A percentile compares a stretch with the other conserved stretches of the same genome.
Evolutionary conservation across 1,140 invertebrate species (phyloP).

Genomic region (Tribolium castaneum): DNA sequence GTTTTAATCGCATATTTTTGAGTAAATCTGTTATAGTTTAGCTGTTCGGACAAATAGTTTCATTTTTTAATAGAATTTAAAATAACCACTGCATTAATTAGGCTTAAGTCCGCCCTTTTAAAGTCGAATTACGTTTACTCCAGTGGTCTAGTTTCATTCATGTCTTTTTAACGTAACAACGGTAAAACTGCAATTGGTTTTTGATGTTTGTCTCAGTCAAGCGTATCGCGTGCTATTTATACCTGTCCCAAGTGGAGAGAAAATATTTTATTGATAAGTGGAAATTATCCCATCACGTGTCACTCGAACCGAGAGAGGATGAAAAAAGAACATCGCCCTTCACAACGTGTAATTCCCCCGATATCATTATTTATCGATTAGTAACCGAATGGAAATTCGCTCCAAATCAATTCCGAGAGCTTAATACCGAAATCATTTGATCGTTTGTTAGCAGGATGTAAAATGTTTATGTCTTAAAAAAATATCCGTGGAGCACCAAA

Average conservation of each 20-base stretch:
- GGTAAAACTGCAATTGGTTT: constrained; percentile 18
- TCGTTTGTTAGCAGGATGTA: neutral
- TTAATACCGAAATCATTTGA: neutral
- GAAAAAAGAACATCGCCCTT: neutral
- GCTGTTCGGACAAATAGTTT: too few species aligned
- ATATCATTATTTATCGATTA: constrained; percentile 23
- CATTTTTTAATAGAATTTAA: too few species aligned
- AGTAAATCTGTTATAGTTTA: too few species aligned
- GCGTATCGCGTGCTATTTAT: neutral
- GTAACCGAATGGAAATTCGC: constrained; percentile 10
- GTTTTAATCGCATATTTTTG: too few species aligned
- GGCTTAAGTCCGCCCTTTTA: too few species aligned
- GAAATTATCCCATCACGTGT: constrained; percentile 1
- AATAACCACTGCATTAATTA: too few species aligned
- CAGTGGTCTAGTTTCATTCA: neutral
- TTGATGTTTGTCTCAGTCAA: constrained; percentile 9
- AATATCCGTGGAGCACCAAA: too few species aligned
- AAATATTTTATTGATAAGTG: constrained; percentile 12
- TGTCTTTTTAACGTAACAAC: neutral
- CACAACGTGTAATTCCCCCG: constrained; percentile 10
- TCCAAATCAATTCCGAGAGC: neutral
- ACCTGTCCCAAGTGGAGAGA: neutral
- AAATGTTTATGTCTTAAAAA: too few species aligned
- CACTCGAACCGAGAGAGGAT: neutral
- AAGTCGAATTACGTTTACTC: neutral